Conservation (phyloP, 2,113 vertebrate genomes). For the Panthera tigris region DNA sequence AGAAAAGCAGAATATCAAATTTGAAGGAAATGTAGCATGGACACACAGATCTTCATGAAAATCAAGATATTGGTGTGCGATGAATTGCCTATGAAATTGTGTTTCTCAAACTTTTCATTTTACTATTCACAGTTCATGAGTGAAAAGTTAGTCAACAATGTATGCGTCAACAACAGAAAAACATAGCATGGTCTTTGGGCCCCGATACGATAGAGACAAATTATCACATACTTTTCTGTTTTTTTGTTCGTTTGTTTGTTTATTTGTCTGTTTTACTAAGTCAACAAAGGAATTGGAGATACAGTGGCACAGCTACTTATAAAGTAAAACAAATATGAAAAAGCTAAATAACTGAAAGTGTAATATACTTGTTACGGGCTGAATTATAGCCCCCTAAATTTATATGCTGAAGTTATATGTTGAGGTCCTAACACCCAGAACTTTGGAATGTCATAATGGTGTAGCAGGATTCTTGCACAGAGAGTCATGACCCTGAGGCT, state of each 20-base stretch:
- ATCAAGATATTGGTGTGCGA: not conserved
- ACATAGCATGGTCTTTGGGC: not conserved
- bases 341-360: not conserved
- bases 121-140: slow-evolving; percentile 34
- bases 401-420: not conserved
- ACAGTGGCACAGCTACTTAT: not conserved
- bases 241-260: not conserved
- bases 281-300: not conserved
- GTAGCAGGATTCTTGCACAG: no score
- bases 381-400: not conserved
- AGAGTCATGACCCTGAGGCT: no score
- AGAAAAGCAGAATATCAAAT: not conserved
- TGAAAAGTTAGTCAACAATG: slow-evolving; percentile 12
- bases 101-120: slow-evolving; percentile 21
- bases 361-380: not conserved
- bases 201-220: not conserved
- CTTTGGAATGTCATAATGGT: not conserved
- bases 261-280: not conserved
- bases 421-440: not conserved
- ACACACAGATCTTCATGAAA: slow-evolving; percentile 35
- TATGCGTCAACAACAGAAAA: not conserved
- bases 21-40: not conserved
- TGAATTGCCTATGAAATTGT: not conserved
- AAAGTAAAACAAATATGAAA: not conserved
- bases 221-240: not conserved